Evolutionary conservation across 2,113 vertebrate species (phyloP).

Genomic region (Laterallus jamaicensis): DNA sequence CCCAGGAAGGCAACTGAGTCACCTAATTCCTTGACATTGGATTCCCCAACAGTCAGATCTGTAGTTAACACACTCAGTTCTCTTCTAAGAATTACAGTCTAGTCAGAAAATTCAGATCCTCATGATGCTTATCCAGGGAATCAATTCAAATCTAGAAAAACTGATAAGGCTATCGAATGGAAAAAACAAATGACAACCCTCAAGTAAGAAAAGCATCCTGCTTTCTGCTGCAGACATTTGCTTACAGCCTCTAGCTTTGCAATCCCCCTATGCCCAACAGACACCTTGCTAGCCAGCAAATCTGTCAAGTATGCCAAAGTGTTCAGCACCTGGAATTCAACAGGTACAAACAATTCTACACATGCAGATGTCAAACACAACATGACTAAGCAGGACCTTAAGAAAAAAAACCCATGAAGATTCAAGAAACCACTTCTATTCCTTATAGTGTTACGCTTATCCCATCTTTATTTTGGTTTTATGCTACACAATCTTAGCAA

Average conservation of each 20-base stretch:
- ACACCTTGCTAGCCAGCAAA: not conserved
- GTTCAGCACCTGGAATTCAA: not conserved
- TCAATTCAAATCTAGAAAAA: not conserved
- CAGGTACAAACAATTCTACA: not conserved
- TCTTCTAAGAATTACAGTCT: not conserved
- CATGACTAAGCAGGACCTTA: not conserved
- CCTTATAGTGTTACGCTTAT: not conserved
- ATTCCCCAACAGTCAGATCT: not conserved
- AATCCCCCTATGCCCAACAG: not conserved
- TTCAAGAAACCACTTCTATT: not conserved
- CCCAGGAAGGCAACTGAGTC: not conserved
- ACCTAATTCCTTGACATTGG: not conserved
- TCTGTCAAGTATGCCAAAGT: not conserved
- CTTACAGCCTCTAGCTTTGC: not conserved
- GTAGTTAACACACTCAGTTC: not conserved
- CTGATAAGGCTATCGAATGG: not conserved
- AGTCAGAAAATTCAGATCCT: not conserved
- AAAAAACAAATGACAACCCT: not conserved
- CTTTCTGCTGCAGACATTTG: not conserved
- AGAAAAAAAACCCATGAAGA: not conserved
- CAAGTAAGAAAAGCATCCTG: not conserved
- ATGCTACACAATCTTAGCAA: not conserved
- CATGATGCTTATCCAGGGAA: not conserved
- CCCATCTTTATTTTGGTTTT: not conserved
- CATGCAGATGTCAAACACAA: not conserved